Conservation (phyloP, 2,113 vertebrate genomes). For the Mirza zaza region DNA sequence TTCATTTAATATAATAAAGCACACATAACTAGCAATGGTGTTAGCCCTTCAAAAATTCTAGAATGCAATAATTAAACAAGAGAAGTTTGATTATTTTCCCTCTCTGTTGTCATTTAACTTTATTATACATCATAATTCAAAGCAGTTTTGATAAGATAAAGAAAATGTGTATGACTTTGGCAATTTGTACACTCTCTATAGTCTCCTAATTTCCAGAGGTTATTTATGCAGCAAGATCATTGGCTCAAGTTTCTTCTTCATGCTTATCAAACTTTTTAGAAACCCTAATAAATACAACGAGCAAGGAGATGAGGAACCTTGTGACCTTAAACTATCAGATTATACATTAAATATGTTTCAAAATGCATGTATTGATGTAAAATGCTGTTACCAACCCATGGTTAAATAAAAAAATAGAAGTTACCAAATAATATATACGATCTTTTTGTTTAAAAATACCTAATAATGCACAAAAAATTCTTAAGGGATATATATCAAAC, state of each 20-base stretch:
- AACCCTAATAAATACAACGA: background rate
- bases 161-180: background rate
- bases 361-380: background rate
- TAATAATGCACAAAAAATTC: background rate
- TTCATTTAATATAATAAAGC: background rate
- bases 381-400: background rate
- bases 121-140: background rate
- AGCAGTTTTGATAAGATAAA: conserved; percentile 7
- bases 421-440: background rate
- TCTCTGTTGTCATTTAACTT: background rate
- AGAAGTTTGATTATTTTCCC: background rate
- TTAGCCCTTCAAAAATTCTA: background rate
- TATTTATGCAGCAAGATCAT: background rate
- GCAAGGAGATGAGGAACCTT: background rate
- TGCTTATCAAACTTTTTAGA: background rate
- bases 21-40: background rate
- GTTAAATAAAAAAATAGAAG: background rate
- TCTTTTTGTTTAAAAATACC: conserved; percentile 7
- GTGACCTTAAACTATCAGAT: background rate
- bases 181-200: background rate
- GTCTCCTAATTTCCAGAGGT: background rate
- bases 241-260: background rate
- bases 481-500: background rate
- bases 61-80: background rate
- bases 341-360: background rate